Evolutionary conservation across 2,797 vertebrate genomes (phyloP).

Genomic region (Scyliorhinus canicula): DNA sequence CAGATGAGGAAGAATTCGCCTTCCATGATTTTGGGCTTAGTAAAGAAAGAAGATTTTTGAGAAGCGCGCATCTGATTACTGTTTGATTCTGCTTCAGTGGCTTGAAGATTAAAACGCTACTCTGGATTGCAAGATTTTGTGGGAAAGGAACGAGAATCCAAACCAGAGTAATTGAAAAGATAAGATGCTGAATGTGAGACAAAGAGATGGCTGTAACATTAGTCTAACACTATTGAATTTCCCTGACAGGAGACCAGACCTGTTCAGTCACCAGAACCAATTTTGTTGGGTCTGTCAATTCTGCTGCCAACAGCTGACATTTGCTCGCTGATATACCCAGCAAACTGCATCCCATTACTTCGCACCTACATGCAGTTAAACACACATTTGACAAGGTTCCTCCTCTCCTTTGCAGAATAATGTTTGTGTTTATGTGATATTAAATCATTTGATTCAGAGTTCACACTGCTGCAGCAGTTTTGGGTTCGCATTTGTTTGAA

Average conservation of each 20-base stretch:
- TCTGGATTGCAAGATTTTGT: slow-evolving; percentile 5
- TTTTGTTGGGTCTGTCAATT: slow-evolving; percentile 26
- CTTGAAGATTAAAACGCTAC: neutral
- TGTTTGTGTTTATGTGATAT: neutral
- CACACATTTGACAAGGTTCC: neutral
- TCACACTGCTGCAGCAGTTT: neutral
- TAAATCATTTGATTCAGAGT: neutral
- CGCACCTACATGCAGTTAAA: neutral
- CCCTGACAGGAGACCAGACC: neutral
- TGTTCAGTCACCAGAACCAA: slow-evolving; percentile 25
- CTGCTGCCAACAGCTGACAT: slow-evolving; percentile 15
- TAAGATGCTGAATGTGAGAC: neutral
- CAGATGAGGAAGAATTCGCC: neutral
- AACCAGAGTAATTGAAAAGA: slow-evolving; percentile 9
- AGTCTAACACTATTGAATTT: slow-evolving; percentile 7
- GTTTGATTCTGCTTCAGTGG: neutral
- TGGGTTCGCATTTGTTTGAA: neutral
- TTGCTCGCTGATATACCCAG: neutral
- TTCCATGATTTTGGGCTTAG: neutral
- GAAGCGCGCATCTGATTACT: neutral
- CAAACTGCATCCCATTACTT: slow-evolving; percentile 13
- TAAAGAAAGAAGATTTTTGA: neutral
- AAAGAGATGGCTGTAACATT: neutral
- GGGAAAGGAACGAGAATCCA: neutral
- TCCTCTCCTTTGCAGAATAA: neutral